Percentiles rank a stretch among this genome's conserved stretches.
Evolutionary conservation across 2,797 vertebrate genomes (phyloP).

Genomic region (Lepus oiostolus): DNA sequence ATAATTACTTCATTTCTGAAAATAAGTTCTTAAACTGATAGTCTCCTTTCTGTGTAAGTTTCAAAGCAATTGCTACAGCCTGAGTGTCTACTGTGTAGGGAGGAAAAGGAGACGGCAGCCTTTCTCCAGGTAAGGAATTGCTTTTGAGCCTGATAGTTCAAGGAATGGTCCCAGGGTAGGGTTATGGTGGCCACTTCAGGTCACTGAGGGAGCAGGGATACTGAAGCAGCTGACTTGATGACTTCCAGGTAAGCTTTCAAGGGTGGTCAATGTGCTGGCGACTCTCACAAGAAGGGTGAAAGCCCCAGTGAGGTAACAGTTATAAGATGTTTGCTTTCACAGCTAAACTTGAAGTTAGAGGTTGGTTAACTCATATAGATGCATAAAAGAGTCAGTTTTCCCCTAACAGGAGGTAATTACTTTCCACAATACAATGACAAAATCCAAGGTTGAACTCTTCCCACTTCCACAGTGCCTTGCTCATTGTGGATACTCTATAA

Average conservation of each 20-base stretch:
- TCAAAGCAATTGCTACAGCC: neutral
- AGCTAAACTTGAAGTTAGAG: neutral
- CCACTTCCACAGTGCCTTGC: neutral
- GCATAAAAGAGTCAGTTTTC: neutral
- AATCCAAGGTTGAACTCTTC: neutral
- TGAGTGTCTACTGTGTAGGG: neutral
- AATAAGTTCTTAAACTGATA: neutral
- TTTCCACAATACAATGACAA: neutral
- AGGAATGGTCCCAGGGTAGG: neutral
- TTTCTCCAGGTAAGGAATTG: neutral
- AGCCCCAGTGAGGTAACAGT: neutral
- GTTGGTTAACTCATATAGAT: neutral
- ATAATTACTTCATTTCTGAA: neutral
- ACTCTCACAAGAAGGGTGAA: neutral
- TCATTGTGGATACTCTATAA: neutral
- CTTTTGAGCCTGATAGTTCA: neutral
- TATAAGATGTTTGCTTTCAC: neutral
- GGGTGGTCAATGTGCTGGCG: neutral
- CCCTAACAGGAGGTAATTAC: neutral
- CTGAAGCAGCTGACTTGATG: neutral
- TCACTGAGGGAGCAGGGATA: neutral
- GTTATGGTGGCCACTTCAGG: neutral
- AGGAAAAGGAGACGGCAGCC: neutral
- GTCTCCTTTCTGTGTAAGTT: slow-evolving; percentile 23
- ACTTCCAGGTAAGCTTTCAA: neutral